Evolutionary conservation across 2,797 vertebrate species (phyloP).

Genomic region (Pangasius sanitwongsei): DNA sequence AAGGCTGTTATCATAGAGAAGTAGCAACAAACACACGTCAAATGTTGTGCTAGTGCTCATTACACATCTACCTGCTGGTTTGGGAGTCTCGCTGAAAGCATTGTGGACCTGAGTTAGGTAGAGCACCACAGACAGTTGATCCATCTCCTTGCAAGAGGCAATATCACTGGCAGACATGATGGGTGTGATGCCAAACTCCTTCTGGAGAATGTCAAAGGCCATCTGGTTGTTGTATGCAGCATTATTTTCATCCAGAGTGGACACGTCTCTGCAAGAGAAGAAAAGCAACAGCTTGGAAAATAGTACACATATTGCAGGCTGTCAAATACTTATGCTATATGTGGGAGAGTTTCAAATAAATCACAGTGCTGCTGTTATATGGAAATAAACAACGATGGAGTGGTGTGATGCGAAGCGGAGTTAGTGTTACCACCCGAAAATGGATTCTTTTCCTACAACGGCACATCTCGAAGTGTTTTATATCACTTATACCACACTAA

Average conservation of each 20-base stretch:
- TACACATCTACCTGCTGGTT: constrained; percentile 68
- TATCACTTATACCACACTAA: not conserved
- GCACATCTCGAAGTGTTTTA: not conserved
- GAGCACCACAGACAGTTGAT: constrained; percentile 86
- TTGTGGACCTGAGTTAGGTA: constrained; percentile 90
- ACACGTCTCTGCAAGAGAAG: constrained; percentile 75
- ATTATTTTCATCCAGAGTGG: constrained; percentile 69
- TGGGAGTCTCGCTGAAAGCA: constrained; percentile 68
- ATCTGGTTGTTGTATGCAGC: constrained; percentile 76
- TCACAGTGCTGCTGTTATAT: not conserved
- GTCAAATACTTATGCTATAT: not conserved
- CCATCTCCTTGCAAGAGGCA: constrained; percentile 71
- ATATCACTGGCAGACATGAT: constrained; percentile 84
- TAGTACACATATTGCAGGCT: not conserved
- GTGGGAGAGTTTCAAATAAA: not conserved
- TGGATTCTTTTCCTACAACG: not conserved
- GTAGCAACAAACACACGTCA: not conserved
- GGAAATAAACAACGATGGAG: not conserved
- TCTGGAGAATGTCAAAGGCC: constrained; percentile 80
- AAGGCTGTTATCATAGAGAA: not conserved
- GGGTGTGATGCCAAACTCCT: constrained; percentile 86
- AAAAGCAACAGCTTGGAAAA: not conserved
- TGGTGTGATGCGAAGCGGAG: not conserved
- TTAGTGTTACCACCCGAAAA: not conserved
- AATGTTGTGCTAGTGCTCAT: not conserved